Evolutionary conservation across 2,113 vertebrate species (phyloP), one percentile per base, ranked within the genome.

Genomic region (rabbit (Oryctolagus cuniculus)): DNA sequence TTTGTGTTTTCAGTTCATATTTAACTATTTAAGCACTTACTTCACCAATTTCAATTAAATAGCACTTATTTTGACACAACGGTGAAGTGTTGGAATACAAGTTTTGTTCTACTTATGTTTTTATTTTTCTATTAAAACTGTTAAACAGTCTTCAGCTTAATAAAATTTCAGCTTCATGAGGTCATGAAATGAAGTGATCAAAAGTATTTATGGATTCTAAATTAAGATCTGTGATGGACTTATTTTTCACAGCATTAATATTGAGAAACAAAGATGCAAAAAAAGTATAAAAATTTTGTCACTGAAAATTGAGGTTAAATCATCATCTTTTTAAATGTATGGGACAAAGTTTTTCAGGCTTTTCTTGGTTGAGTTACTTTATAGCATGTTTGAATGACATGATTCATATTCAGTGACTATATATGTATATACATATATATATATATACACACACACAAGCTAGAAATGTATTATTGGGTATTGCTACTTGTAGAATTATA

Each of bases 11-110:
- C 21, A 67, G 2, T 51, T 27, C 3, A 69, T 73, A 69, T 72
- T 77, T 70, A 82, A 92, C 74, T 78, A 91, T 89, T 63, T 90
- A 73, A 85, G 44, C 16, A 86, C 10, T 70, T 51, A 70, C 72
- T 79, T 66, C 17, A 70, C 7, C 24, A 77, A 88, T 44, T 67
- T 90, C 24, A 88, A 3, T 87, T 61, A 91, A 83, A 73, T 58
- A 78, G 17, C 31, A 89, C 58, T 88, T 92, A 49, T 21, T 67
- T 86, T 83, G 15, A 63, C 75, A 84, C 7, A 88, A 10, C 89
- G 70, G 27, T 73, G 9, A 89, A n/a, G 34, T 5, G 19, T 49
- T 89, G 49, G n/a, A 85, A 67, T 81, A 6, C 6, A 53, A 80
- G 4, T 77, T 90, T 92, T 95, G 3, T 70, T 90, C 49, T 82